Evolutionary conservation across 2,888 invertebrate genomes (phyloP), one percentile per base, ranked within the genome.

Genomic region (Hedychridium roseum): DNA sequence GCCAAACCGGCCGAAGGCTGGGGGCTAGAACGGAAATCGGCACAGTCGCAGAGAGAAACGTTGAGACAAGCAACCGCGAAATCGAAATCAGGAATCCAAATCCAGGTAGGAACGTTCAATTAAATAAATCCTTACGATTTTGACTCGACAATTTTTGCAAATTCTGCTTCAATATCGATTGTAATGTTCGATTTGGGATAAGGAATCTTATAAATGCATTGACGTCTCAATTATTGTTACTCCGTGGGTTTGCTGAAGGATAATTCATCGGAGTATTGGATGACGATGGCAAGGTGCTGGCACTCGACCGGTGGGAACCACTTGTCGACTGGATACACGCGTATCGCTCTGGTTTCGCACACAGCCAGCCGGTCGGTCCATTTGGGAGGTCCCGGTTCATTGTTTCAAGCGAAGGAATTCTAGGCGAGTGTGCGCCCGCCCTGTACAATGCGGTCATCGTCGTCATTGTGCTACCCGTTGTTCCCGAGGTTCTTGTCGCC

Each of bases 281-380:
- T n/a, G n/a, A n/a, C n/a, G n/a, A n/a, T 11, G 43, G 49, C 54
- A 63, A 63, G 63, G 57, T 62, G 63, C 47, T 63, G 57, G 46
- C 39, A 43, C 50, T 39, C 36, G 35, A 49, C 53, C 64, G 75
- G 75, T 77, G 78, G 78, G 76, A 78, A 78, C 75, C 71, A 76
- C 75, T 77, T 73, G 76, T 74, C 71, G 64, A 65, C 61, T 64
- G 56, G 46, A 56, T 48, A 48, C 50, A 43, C 54, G 50, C 30
- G 3, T 20, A 35, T 17, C 34, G 23, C 17, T 9, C 12, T 4
- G 17, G 16, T n/a, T n/a, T n/a, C n/a, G 27, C 32, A 41, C 41
- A 46, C 42, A 36, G 35, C 42, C 14, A 31, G 17, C 31, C 36
- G 16, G 16, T 52, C 28, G 35, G 21, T 37, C 7, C 27, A n/a